These are phyloP conservation scores for Xiphias gladius DNA, from an alignment of 2,113 vertebrate genomes.

Conservation along the genomic window DNA sequence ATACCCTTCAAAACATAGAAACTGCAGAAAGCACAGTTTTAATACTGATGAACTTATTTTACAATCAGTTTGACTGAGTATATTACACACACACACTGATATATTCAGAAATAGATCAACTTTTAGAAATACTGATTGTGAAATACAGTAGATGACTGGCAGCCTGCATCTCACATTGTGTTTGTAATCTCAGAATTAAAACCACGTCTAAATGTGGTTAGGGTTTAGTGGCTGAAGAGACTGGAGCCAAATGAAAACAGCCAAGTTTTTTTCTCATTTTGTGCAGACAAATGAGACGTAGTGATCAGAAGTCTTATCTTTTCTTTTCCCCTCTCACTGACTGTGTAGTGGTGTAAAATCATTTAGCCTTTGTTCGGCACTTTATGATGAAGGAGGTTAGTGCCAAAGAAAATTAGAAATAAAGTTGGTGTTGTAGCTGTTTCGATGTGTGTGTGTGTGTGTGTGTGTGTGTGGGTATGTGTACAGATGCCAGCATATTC, in stretches of 20 bases:
- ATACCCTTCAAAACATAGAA: not conserved
- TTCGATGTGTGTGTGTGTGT: too few relatives aligned
- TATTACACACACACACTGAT: too few relatives aligned
- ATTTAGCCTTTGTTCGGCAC: constrained; percentile 6
- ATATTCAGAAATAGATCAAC: not conserved
- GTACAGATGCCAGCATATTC: not conserved
- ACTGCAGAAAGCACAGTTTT: not conserved
- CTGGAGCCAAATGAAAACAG: not conserved
- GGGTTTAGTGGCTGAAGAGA: not conserved
- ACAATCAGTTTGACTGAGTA: not conserved
- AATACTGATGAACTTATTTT: not conserved
- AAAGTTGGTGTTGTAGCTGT: not conserved
- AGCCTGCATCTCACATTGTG: not conserved
- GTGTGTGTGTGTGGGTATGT: too few relatives aligned
- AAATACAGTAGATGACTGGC: not conserved
- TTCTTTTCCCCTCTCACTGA: not conserved
- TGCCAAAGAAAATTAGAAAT: constrained; percentile 10
- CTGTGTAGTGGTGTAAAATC: not conserved
- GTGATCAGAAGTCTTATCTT: not conserved
- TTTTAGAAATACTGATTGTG: not conserved
- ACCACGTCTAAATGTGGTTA: not conserved
- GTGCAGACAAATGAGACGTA: too few relatives aligned
- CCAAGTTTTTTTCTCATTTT: not conserved
- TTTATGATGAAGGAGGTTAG: not conserved
- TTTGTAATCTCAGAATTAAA: not conserved